These are phyloP conservation scores for Smittia sp. DNA, from an alignment of 2,888 invertebrate genomes.

Conservation along the genomic window DNA sequence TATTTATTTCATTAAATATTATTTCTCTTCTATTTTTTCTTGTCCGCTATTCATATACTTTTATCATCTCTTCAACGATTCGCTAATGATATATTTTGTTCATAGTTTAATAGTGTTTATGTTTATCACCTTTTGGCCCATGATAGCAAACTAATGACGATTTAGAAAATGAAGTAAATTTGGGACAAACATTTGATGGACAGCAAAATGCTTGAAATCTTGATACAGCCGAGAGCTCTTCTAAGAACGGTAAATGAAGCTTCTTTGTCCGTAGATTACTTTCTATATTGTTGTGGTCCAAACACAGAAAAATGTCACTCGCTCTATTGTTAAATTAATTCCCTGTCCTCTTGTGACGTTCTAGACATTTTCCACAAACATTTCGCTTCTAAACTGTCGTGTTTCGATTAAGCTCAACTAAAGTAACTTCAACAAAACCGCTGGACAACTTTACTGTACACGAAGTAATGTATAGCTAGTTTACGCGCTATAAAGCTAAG, in stretches of 20 bases:
- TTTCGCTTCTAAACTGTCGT: too few species aligned
- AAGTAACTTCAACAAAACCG: too few species aligned
- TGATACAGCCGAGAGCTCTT: neutral
- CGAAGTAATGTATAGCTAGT: neutral
- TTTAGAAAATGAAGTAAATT: neutral
- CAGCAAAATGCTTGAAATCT: neutral
- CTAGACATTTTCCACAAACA: too few species aligned
- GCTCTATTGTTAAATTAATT: too few species aligned
- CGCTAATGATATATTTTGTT: neutral
- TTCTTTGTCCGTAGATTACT: too few species aligned
- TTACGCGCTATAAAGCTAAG: constrained; percentile 8
- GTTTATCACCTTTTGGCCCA: constrained; percentile 9
- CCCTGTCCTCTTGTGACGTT: too few species aligned
- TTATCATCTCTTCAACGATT: constrained; percentile 6
- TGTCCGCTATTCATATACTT: constrained; percentile 2
- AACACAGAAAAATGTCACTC: too few species aligned
- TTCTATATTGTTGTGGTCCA: too few species aligned
- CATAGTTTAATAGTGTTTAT: neutral
- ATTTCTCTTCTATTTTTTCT: neutral
- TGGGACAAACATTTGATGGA: neutral
- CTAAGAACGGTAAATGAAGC: neutral
- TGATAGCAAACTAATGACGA: neutral
- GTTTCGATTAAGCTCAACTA: too few species aligned
- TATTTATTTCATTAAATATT: neutral
- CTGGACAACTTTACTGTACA: too few species aligned